Base-by-base conservation (phyloP, 2,797 vertebrate genomes). In the Pipistrellus kuhlii region DNA sequence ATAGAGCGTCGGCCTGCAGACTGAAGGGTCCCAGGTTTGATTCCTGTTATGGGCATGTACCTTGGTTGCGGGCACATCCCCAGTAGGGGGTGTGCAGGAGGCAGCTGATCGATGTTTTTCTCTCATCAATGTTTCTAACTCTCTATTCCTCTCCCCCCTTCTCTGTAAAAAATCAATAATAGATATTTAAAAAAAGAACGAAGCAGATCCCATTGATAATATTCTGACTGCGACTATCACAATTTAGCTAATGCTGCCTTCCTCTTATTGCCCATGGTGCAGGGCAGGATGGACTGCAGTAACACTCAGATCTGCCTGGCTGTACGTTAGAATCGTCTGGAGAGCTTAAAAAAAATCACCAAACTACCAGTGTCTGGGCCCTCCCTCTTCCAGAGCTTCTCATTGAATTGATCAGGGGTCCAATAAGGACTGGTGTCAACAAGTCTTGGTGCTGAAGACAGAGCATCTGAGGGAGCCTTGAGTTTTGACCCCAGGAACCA, bases 391-490 rank as follows among this genome's bases (percentile, higher is more conserved):
- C 41, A 72, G 73, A 62, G 21, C 32, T 78, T 94, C 44, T 84
- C 15, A 32, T 62, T 76, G 94, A 32, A 75, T 80, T 72, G 51
- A 23, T 55, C 38, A 62, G 59, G 48, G 76, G 81, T 30, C 51
- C 64, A 77, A 0, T 76, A 85, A 92, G 66, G 80, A 88, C 23
- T 6, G 11, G 21, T 84, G 41, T 92, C 88, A 88, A 75, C 20
- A 87, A 94, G 27, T 82, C 78, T 94, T 86, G 23, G 81, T 91
- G 83, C 71, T 93, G 59, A 96, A 66, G 30, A 80, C 23, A 59
- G 84, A 90, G 80, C 77, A 85, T 94, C 71, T 20, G 57, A 86
- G 68, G 73, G 77, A 84, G 92, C 41, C 71, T 69, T 96, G 94
- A 94, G 35, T 90, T 89, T 94, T 86, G 78, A 48, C 84, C 27